Conservation (phyloP, 2,797 vertebrate species). For the Darevskia nairensis region DNA sequence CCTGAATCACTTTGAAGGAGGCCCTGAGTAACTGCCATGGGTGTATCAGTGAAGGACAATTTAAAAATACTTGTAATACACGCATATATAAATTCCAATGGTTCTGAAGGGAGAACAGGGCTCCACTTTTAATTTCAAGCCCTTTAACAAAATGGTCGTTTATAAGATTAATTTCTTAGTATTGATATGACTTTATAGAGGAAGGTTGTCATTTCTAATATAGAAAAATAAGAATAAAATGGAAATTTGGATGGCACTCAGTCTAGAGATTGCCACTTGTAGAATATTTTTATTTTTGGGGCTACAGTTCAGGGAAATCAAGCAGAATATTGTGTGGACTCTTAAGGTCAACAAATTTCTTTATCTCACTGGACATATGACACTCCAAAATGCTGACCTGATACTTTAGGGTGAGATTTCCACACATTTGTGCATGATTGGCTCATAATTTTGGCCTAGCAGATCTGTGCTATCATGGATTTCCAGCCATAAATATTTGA, state of each 20-base stretch:
- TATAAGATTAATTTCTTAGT: neutral
- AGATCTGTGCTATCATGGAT: neutral
- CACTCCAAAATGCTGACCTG: neutral
- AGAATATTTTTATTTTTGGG: neutral
- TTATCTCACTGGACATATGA: neutral
- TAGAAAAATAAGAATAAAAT: no score
- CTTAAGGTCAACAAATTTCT: neutral
- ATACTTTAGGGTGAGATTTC: neutral
- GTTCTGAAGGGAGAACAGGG: neutral
- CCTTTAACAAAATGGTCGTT: neutral
- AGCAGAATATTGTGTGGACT: neutral
- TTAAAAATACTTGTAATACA: no score
- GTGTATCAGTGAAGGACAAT: no score
- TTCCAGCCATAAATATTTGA: no score
- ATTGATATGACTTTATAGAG: neutral
- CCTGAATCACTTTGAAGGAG: neutral
- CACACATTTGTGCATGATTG: neutral
- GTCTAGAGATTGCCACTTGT: neutral
- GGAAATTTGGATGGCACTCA: no score
- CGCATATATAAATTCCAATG: neutral
- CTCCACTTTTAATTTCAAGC: neutral
- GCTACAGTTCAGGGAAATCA: neutral
- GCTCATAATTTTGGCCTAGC: neutral
- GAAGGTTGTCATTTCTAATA: neutral
- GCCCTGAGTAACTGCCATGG: no score